phyloP scores from a whole-genome alignment of 2,797 vertebrate species.

The Xiphophorus birchmanni region DNA sequence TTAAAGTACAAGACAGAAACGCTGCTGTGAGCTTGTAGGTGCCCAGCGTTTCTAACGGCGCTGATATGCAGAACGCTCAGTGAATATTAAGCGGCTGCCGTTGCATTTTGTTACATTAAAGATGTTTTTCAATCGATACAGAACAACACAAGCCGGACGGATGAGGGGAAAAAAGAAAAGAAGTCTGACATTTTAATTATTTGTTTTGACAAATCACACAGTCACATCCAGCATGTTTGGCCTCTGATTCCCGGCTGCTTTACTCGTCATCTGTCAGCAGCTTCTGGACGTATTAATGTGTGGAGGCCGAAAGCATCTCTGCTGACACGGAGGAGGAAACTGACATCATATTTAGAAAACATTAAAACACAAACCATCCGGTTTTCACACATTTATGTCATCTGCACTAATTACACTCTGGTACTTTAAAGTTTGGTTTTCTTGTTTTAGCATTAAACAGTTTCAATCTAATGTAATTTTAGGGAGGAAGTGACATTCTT shows the following conservation, averaged over 20 bases:
- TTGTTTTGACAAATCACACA: neutral
- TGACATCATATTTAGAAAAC: neutral
- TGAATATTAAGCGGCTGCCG: neutral
- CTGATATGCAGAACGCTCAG: neutral
- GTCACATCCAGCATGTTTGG: neutral
- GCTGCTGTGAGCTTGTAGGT: neutral
- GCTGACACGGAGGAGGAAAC: neutral
- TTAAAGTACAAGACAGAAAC: conserved; percentile 14
- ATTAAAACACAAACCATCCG: neutral
- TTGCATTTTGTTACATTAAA: neutral
- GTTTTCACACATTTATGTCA: neutral
- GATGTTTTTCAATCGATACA: neutral
- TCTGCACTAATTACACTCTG: neutral
- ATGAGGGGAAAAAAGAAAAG: neutral
- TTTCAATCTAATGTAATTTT: neutral
- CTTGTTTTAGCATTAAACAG: neutral
- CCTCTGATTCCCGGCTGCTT: neutral
- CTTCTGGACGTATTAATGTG: neutral
- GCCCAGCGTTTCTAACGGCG: neutral
- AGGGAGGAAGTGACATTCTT: neutral
- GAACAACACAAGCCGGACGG: neutral
- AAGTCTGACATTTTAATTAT: conserved; percentile 6
- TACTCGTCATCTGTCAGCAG: neutral
- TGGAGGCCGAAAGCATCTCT: neutral
- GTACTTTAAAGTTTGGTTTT: neutral